Percentiles rank a stretch among this genome's conserved stretches.
Evolutionary conservation across 1,140 invertebrate genomes (phyloP).

Genomic region (Lamellibrachia luymesi): DNA sequence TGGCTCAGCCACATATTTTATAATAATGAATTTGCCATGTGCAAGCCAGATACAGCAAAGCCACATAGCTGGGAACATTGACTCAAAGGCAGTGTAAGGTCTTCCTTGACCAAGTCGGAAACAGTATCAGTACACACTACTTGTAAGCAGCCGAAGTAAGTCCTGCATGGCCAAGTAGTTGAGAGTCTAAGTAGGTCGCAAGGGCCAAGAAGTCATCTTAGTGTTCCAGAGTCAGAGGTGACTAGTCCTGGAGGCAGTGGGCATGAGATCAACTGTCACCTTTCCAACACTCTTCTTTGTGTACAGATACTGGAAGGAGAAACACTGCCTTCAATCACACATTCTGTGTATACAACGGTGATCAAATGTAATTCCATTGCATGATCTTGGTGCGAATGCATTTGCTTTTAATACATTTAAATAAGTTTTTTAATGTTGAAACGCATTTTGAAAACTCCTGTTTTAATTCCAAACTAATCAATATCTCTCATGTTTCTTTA

Average conservation of each 20-base stretch:
- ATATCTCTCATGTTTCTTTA: too few relatives aligned
- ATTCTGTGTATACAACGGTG: too few relatives aligned
- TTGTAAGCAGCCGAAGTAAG: background rate
- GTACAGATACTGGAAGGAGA: constrained; percentile 43
- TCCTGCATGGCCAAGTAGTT: background rate
- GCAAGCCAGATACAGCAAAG: background rate
- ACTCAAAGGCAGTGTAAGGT: background rate
- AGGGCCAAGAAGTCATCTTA: background rate
- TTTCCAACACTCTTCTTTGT: constrained; percentile 43
- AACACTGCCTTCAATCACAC: background rate
- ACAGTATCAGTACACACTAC: background rate
- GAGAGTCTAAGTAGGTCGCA: background rate
- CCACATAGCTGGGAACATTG: background rate
- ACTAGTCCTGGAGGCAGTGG: background rate
- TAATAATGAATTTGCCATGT: background rate
- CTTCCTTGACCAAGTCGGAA: background rate
- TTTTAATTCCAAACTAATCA: too few relatives aligned
- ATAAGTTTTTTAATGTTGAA: too few relatives aligned
- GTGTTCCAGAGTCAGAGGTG: background rate
- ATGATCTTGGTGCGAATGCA: too few relatives aligned
- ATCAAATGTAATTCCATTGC: background rate
- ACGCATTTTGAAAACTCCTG: too few relatives aligned
- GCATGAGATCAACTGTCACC: constrained; percentile 35
- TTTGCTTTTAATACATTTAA: too few relatives aligned
- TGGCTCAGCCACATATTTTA: background rate